These are phyloP conservation scores for Napeogenes sylphis DNA, from an alignment of 2,888 invertebrate genomes.

Conservation along the genomic window DNA sequence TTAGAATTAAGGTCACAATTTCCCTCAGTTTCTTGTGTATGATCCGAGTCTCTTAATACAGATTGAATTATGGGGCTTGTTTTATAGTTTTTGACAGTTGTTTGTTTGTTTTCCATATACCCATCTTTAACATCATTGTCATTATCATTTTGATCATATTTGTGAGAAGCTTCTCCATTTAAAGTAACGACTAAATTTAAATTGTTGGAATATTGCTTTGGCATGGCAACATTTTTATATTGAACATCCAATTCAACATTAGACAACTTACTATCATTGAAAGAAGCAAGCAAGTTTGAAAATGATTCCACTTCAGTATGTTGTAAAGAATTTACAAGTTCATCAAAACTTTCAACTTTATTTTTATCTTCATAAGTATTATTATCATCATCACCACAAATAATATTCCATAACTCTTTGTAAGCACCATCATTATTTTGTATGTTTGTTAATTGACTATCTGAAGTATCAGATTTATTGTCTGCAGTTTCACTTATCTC, in stretches of 20 bases:
- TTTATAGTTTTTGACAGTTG: background rate
- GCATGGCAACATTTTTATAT: slow-evolving; percentile 20
- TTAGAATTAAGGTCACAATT: background rate
- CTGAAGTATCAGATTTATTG: background rate
- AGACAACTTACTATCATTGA: slow-evolving; percentile 30
- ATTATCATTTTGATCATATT: no score
- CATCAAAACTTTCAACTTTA: slow-evolving; percentile 39
- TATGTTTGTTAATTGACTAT: background rate
- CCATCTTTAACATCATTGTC: background rate
- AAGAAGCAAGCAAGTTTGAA: slow-evolving; percentile 42
- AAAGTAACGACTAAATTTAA: background rate
- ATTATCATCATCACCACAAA: slow-evolving; percentile 29
- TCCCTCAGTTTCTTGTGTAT: background rate
- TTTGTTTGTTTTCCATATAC: background rate
- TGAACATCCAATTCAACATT: slow-evolving; percentile 8
- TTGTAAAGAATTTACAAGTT: slow-evolving; percentile 42
- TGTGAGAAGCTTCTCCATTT: background rate
- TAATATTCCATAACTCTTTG: slow-evolving; percentile 42
- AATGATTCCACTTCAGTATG: slow-evolving; percentile 23
- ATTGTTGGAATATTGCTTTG: slow-evolving; percentile 12
- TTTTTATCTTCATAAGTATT: slow-evolving; percentile 15
- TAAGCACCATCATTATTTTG: slow-evolving; percentile 22
- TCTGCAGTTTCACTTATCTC: slow-evolving; percentile 14
- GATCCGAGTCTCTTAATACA: background rate
- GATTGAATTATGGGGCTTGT: background rate